Percentiles rank a stretch among this genome's conserved stretches.
These are phyloP conservation scores for Andrena flavipes DNA, from an alignment of 2,888 invertebrate genomes.

Conservation along the genomic window DNA sequence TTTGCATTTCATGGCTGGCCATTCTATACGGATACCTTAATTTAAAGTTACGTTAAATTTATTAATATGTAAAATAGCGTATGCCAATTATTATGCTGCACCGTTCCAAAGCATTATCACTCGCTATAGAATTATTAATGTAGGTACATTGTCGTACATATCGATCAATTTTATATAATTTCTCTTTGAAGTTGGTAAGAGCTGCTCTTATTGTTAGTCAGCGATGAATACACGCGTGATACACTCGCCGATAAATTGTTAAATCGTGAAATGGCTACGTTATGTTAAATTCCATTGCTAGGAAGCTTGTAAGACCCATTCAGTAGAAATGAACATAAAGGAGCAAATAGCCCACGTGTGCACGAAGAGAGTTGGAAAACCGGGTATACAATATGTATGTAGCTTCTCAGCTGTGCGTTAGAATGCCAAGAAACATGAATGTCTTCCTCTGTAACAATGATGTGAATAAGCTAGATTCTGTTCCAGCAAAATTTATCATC, in stretches of 20 bases:
- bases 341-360: slow-evolving; percentile 42
- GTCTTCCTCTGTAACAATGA: slow-evolving; percentile 2
- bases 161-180: too few species aligned
- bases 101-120: too few species aligned
- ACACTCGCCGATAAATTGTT: slow-evolving; percentile 8
- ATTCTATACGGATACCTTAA: too few species aligned
- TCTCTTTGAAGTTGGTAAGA: too few species aligned
- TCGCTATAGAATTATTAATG: too few species aligned
- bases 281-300: slow-evolving; percentile 33
- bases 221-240: too few species aligned
- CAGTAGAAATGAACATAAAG: slow-evolving; percentile 40
- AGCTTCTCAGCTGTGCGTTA: slow-evolving; percentile 24
- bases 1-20: too few species aligned
- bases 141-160: too few species aligned
- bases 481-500: neutral
- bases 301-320: slow-evolving; percentile 35
- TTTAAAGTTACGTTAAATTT: too few species aligned
- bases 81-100: too few species aligned
- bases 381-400: neutral
- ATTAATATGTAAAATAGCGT: too few species aligned
- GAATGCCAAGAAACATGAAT: slow-evolving; percentile 2
- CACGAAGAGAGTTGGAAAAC: slow-evolving; percentile 4
- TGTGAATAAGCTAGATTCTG: neutral
- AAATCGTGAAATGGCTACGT: slow-evolving; percentile 49
- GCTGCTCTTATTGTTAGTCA: too few species aligned